Percentiles rank a stretch among this genome's conserved stretches.
phyloP scores from a whole-genome alignment of 1,140 invertebrate species.

The Drosophila willistoni region DNA sequence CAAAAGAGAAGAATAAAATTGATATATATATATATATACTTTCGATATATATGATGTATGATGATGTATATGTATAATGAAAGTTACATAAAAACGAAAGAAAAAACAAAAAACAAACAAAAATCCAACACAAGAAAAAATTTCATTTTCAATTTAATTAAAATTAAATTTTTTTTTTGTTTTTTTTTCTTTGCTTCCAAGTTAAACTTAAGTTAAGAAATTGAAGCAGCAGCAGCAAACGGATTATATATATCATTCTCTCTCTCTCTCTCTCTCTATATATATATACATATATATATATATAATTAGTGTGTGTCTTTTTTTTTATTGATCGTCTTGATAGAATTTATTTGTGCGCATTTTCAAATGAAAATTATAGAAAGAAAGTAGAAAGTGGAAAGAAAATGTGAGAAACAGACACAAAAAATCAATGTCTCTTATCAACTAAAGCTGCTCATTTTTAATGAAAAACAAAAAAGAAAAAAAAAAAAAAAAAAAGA shows the following conservation, averaged over 20 bases:
- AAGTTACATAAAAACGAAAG: conserved; percentile 49
- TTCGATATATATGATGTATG: conserved; percentile 9
- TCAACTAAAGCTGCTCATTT: conserved; percentile 50
- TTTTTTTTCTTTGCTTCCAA: conserved; percentile 65
- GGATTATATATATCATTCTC: conserved; percentile 8
- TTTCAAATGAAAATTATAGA: conserved; percentile 35
- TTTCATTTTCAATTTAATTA: conserved; percentile 9
- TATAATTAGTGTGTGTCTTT: conserved; percentile 52
- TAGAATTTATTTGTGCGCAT: conserved; percentile 68
- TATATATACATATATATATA: conserved; percentile 42
- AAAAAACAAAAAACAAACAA: conserved; percentile 52
- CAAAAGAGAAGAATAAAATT: neutral
- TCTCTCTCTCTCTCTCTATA: conserved; percentile 13
- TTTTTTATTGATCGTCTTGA: conserved; percentile 59
- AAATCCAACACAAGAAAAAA: conserved; percentile 6
- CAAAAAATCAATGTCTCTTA: conserved; percentile 44
- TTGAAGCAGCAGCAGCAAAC: conserved; percentile 24
- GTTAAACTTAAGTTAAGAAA: conserved; percentile 69
- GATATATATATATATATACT: conserved; percentile 23
- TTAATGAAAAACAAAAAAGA: conserved; percentile 47
- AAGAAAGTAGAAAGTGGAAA: conserved; percentile 21
- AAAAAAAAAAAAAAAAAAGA: conserved; percentile 51
- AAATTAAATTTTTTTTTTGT: conserved; percentile 46
- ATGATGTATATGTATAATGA: conserved; percentile 40
- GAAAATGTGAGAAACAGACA: conserved; percentile 42